Evolutionary conservation across 2,113 vertebrate species (phyloP), one percentile per base, ranked within the genome.

Genomic region (Cygnus buccinator): DNA sequence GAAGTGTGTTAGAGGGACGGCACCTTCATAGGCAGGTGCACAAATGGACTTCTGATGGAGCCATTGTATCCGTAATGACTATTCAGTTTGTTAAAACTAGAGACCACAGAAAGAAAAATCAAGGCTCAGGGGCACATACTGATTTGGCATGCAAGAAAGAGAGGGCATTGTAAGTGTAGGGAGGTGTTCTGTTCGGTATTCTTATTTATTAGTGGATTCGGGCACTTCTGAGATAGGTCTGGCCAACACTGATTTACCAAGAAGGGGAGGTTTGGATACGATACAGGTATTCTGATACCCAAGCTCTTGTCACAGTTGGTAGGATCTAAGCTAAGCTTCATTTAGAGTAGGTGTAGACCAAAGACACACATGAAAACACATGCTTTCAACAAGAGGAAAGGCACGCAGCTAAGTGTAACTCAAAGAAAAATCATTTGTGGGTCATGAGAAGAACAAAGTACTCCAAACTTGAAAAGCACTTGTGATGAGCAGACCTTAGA

Each of bases 401-500:
- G 28, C 59, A 23, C 1, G 29, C 44, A 57, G 57, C 43, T 20
- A 37, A 22, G 28, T 14, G 28, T 25, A 54, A 74, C 10, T 54
- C 82, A 61, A 80, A 46, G 39, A 29, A n/a, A 61, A 67, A 41
- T 21, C 54, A 79, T 74, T 10, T 41, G 44, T n/a, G 39, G 39
- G 39, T 61, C 39, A 26, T 12, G 6, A 61, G 59, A 61, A 68
- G 54, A 86, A 46, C 23, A 6, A 74, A 41, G 7, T 41, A 12
- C 14, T 62, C 39, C 39, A 39, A 39, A 39, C 39, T 90, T 93
- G 76, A 95, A 94, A 94, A 94, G 79, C 79, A 86, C 54, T 54
- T 92, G 88, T 88, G 88, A 97, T 93, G 94, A 96, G 92, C 90
- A 96, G 82, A 84, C 80, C 72, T 81, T 10, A n/a, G 76, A 94